These are phyloP conservation scores for Ageneiosus marmoratus DNA, from an alignment of 2,113 vertebrate species.

Conservation along the genomic window DNA sequence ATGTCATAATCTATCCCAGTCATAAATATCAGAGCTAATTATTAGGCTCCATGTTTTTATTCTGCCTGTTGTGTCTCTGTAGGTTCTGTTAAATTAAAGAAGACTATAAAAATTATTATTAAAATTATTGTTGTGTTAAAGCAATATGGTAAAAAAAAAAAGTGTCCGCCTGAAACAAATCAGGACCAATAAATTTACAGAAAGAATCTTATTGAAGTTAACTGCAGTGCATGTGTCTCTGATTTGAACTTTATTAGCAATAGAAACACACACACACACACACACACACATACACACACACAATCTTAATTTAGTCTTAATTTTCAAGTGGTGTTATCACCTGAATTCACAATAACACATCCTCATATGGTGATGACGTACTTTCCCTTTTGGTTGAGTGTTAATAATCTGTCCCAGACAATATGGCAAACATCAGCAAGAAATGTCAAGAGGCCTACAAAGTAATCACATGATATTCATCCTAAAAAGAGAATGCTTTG, in stretches of 20 bases:
- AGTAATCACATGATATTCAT: not conserved
- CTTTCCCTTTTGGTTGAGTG: not conserved
- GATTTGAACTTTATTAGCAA: slow-evolving; percentile 20
- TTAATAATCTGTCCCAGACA: not conserved
- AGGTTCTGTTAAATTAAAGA: not conserved
- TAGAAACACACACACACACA: not conserved
- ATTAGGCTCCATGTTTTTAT: not conserved
- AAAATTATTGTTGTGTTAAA: slow-evolving; percentile 7
- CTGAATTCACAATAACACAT: not conserved
- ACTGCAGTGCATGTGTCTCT: not conserved
- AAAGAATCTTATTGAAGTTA: slow-evolving; percentile 39
- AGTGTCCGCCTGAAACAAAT: slow-evolving; percentile 22
- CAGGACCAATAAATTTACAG: slow-evolving; percentile 41
- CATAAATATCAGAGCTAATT: slow-evolving; percentile 16
- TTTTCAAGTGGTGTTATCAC: not conserved
- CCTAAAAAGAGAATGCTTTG: not conserved
- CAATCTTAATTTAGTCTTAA: not conserved
- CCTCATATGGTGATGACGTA: slow-evolving; percentile 1
- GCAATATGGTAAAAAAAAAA: not conserved
- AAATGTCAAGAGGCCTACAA: not conserved
- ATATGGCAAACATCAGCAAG: not conserved
- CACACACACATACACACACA: not conserved
- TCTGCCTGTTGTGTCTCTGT: not conserved
- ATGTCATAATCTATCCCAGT: not conserved
- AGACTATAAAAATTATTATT: too few species aligned